A percentile compares a stretch with the other conserved stretches of the same genome.
Evolutionary conservation across 1,140 invertebrate genomes (phyloP).

Genomic region (Zophobas atratus): DNA sequence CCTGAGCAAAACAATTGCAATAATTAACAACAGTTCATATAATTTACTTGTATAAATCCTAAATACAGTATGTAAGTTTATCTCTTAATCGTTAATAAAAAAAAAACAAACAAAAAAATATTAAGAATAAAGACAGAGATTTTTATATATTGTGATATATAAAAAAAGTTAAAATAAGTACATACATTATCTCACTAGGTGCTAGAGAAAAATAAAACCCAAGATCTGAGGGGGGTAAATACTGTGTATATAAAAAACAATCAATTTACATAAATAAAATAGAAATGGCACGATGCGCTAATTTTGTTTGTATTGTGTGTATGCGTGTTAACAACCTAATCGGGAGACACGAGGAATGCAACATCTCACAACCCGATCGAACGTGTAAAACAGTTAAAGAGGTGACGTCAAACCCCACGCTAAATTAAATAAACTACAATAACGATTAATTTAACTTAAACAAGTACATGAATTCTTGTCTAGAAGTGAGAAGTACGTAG

Average conservation of each 20-base stretch:
- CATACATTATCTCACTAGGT: conserved; percentile 46
- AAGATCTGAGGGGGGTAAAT: conserved; percentile 17
- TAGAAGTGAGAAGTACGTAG: conserved; percentile 38
- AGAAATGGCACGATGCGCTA: conserved; percentile 45
- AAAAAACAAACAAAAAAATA: conserved; percentile 12
- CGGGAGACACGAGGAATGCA: conserved; percentile 44
- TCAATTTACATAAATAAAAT: conserved; percentile 48
- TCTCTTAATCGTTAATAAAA: conserved; percentile 3
- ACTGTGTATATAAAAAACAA: conserved; percentile 41
- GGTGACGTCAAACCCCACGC: conserved; percentile 36
- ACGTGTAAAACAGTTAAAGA: conserved; percentile 42
- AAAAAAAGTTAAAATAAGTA: conserved; percentile 52
- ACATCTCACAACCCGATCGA: conserved; percentile 47
- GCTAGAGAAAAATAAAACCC: conserved; percentile 43
- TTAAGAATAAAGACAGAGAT: conserved; percentile 26
- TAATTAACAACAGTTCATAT: conserved; percentile 53
- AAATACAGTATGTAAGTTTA: conserved; percentile 48
- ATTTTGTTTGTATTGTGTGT: conserved; percentile 31
- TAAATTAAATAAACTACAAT: conserved; percentile 30
- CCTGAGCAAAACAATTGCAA: conserved; percentile 63
- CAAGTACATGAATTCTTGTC: conserved; percentile 36
- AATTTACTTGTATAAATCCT: conserved; percentile 50
- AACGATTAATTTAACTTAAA: conserved; percentile 43
- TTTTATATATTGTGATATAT: conserved; percentile 22
- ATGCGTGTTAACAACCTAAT: conserved; percentile 20